Evolutionary conservation across 1,140 invertebrate genomes (phyloP).

Genomic region (Aphis craccivora): DNA sequence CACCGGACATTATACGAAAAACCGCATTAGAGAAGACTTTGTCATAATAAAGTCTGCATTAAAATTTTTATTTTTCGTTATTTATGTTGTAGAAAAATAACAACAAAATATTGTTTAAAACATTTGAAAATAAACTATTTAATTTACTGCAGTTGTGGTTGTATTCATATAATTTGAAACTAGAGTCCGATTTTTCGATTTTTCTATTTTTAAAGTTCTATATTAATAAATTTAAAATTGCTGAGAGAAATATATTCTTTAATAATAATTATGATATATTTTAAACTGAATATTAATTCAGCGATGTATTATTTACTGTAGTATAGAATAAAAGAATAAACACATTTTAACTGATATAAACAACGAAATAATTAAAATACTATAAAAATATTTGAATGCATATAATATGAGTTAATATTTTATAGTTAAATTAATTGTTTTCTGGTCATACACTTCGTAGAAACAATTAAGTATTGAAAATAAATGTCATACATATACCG

Average conservation of each 20-base stretch:
- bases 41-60: background rate
- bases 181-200: background rate
- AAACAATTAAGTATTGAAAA: background rate
- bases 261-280: no score
- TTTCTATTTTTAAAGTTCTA: background rate
- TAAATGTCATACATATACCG: background rate
- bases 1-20: background rate
- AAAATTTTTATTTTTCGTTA: background rate
- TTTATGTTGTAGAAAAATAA: background rate
- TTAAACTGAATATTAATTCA: background rate
- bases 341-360: background rate
- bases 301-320: background rate
- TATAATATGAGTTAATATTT: background rate
- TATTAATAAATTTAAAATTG: background rate
- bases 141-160: background rate
- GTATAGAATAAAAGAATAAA: background rate
- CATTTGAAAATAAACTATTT: background rate
- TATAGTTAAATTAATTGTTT: background rate
- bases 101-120: background rate
- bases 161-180: background rate
- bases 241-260: background rate
- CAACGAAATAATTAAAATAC: background rate
- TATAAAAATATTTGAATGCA: background rate
- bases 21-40: background rate
- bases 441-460: no score